Percentiles rank a stretch among this genome's conserved stretches.
Evolutionary conservation across 2,797 vertebrate species (phyloP).

Genomic region (Cheracebus regulus): DNA sequence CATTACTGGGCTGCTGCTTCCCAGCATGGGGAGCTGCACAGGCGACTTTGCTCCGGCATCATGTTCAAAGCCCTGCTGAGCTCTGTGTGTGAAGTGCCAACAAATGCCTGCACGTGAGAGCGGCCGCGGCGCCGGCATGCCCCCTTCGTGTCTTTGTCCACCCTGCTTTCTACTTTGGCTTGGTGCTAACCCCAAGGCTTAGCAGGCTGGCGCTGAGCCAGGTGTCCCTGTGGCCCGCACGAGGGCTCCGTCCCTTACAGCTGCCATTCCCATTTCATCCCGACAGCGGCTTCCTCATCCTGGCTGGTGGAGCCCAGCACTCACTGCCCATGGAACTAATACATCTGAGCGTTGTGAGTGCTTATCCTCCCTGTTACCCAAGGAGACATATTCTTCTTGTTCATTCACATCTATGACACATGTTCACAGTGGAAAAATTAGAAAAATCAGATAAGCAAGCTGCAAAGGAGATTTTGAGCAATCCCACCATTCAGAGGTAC

Average conservation of each 20-base stretch:
- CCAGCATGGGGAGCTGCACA: neutral
- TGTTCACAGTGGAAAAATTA: neutral
- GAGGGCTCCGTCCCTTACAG: fast-evolving
- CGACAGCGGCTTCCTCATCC: neutral
- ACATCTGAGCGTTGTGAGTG: fast-evolving
- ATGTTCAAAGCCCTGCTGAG: fast-evolving
- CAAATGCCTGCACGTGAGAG: fast-evolving
- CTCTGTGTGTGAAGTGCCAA: neutral
- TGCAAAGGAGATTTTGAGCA: neutral
- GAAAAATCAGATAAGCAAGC: neutral
- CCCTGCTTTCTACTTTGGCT: neutral
- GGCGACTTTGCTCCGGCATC: neutral
- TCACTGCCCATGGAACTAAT: fast-evolving
- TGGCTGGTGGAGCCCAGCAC: neutral
- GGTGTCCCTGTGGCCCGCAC: neutral
- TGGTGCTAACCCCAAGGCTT: neutral
- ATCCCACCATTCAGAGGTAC: neutral
- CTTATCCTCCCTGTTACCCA: fast-evolving
- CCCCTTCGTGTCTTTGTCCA: fast-evolving
- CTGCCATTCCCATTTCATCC: neutral
- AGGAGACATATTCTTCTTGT: fast-evolving
- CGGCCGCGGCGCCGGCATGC: neutral
- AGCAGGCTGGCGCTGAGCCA: neutral
- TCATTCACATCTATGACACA: fast-evolving
- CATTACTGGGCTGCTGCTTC: fast-evolving